Evolutionary conservation across 2,113 vertebrate species (phyloP).

Genomic region (Hippocampus guttulatus): DNA sequence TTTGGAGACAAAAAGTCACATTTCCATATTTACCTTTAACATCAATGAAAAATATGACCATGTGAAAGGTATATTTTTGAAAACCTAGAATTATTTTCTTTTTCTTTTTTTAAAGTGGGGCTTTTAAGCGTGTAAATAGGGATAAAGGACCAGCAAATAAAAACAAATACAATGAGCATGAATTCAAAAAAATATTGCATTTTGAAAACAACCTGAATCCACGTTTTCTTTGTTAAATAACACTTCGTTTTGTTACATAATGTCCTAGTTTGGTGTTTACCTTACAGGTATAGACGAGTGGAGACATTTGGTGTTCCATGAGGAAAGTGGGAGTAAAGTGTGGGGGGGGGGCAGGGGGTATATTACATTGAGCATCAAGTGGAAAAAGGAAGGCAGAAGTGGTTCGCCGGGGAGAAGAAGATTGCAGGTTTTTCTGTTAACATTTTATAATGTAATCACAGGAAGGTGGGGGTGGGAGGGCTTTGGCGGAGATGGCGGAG

Average conservation of each 20-base stretch:
- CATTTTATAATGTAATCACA: slow-evolving; percentile 48
- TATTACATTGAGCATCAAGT: background rate
- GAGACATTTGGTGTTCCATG: background rate
- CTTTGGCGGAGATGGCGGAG: too few species aligned
- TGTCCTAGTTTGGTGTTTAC: background rate
- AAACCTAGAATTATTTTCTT: too few species aligned
- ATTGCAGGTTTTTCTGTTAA: slow-evolving; percentile 22
- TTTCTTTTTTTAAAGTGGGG: too few species aligned
- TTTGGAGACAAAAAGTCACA: too few species aligned
- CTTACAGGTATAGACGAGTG: background rate
- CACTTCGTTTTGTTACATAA: background rate
- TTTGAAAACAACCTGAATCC: background rate
- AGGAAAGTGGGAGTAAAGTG: background rate
- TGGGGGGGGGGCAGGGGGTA: background rate
- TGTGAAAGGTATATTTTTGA: too few species aligned
- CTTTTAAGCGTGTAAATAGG: too few species aligned
- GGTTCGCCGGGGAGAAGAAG: slow-evolving; percentile 15
- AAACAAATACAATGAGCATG: too few species aligned
- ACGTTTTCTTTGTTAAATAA: too few species aligned
- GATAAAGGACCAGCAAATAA: too few species aligned
- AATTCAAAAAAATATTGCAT: too few species aligned
- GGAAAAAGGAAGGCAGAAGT: slow-evolving; percentile 17
- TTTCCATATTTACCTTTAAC: too few species aligned
- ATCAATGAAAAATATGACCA: background rate
- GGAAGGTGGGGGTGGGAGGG: slow-evolving; percentile 6